Percentiles rank a stretch among this genome's conserved stretches.
Evolutionary conservation across 2,888 invertebrate genomes (phyloP).

Genomic region (Agrochola litura): DNA sequence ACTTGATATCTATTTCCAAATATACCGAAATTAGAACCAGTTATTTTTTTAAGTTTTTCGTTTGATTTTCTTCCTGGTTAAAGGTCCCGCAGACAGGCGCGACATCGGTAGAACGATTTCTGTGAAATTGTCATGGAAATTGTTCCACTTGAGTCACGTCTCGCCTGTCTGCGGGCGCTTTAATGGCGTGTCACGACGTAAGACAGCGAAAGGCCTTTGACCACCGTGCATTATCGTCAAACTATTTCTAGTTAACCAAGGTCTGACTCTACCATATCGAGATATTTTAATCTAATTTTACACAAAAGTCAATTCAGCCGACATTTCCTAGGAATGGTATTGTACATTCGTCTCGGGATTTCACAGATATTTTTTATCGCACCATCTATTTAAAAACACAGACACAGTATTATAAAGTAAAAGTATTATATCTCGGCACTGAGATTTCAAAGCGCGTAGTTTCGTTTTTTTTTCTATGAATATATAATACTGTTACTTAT

Average conservation of each 20-base stretch:
- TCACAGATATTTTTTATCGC: constrained; percentile 47
- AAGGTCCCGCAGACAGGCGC: too few relatives aligned
- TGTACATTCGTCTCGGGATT: constrained; percentile 39
- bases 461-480: too few relatives aligned
- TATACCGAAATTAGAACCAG: not conserved
- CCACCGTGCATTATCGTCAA: constrained; percentile 12
- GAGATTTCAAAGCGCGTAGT: too few relatives aligned
- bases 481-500: too few relatives aligned
- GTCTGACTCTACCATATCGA: constrained; percentile 43
- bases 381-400: constrained; percentile 36
- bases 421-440: too few relatives aligned
- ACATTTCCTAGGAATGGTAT: constrained; percentile 46
- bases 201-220: constrained; percentile 20
- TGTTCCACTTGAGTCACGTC: too few relatives aligned
- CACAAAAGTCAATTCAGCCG: constrained; percentile 44
- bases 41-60: not conserved
- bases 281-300: constrained; percentile 55
- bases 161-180: too few relatives aligned
- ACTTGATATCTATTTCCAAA: not conserved
- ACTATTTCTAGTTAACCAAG: constrained; percentile 29
- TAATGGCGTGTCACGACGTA: too few relatives aligned
- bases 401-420: too few relatives aligned
- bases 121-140: too few relatives aligned
- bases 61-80: constrained; percentile 13
- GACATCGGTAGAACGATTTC: too few relatives aligned